Conservation (phyloP, 2,888 invertebrate genomes). For the Ceramica pisi region DNA sequence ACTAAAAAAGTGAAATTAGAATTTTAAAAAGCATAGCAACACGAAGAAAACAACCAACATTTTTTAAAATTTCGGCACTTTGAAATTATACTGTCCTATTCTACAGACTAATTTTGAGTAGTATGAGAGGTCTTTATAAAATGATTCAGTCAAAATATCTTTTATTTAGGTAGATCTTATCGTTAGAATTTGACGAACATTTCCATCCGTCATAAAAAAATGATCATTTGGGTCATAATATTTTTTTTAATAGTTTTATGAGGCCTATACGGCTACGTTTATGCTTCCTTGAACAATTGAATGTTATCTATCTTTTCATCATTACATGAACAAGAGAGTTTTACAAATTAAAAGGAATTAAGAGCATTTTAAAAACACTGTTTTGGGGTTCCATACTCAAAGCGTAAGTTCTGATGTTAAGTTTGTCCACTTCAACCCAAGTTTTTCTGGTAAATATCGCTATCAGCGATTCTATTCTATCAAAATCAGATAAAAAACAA, state of each 20-base stretch:
- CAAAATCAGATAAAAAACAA: too few species aligned
- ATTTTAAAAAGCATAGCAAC: background rate
- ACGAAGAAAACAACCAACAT: background rate
- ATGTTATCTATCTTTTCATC: too few species aligned
- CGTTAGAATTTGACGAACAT: conserved; percentile 3
- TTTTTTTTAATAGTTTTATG: conserved; percentile 12
- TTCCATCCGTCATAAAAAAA: background rate
- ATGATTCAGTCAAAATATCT: background rate
- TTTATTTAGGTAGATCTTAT: conserved; percentile 16
- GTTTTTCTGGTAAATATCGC: too few species aligned
- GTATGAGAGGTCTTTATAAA: conserved; percentile 15
- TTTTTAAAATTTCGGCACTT: background rate
- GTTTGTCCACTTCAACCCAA: too few species aligned
- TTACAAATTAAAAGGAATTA: too few species aligned
- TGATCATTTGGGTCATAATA: too few species aligned
- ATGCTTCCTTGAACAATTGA: background rate
- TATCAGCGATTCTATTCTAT: too few species aligned
- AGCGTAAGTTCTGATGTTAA: too few species aligned
- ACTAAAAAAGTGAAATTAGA: conserved; percentile 30
- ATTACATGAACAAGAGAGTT: too few species aligned
- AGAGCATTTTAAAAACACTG: too few species aligned
- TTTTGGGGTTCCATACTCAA: too few species aligned
- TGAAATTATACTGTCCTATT: background rate
- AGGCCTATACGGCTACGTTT: background rate
- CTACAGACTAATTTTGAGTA: background rate